Evolutionary conservation across 2,797 vertebrate genomes (phyloP), one percentile per base, ranked within the genome.

Genomic region (Anguilla anguilla): DNA sequence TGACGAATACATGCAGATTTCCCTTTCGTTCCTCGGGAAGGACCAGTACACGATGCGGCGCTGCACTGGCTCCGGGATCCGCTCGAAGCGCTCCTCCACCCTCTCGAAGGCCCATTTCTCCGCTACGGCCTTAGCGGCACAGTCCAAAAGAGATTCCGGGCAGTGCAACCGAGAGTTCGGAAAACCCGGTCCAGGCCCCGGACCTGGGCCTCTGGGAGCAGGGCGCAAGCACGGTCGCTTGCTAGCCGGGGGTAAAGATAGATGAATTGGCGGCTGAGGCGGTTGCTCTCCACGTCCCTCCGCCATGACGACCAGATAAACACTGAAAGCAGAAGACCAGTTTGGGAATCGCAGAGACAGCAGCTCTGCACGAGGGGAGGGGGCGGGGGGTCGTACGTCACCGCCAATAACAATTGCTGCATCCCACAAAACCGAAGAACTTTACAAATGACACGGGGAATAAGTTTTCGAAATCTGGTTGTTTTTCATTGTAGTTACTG

Each of bases 1-100:
- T 93, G 98, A 99, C 88, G 98, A 99, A 96, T 99, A 99, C 98
- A 99, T 98, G 93, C 98, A 98, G 96, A 99, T 99, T 95, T 99
- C 97, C 95, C 97, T 97, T 93, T 99, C 98, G 95, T 97, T 99
- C 91, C 98, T 97, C 89, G 98, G 98, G 89, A 99, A 99, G 90
- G 98, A 99, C 98, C 98, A 99, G 94, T 98, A 99, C 89, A 99
- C 98, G 95, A 99, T 99, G 94, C 98, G 97, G 90, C 98, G 97
- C 95, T 99, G 98, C 88, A 99, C 98, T 77, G 98, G 98, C 96
- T 99, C 98, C 87, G 98, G 98, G 94, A 99, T 98, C 96, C 98
- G 97, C 95, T 98, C 97, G 95, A 99, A 99, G 95, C 98, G 98
- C 95, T 98, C 98, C 96, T 99, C 98, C 85, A 99, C 98, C 92